Evolutionary conservation across 1,140 invertebrate species (phyloP).

Genomic region (Tribolium castaneum): DNA sequence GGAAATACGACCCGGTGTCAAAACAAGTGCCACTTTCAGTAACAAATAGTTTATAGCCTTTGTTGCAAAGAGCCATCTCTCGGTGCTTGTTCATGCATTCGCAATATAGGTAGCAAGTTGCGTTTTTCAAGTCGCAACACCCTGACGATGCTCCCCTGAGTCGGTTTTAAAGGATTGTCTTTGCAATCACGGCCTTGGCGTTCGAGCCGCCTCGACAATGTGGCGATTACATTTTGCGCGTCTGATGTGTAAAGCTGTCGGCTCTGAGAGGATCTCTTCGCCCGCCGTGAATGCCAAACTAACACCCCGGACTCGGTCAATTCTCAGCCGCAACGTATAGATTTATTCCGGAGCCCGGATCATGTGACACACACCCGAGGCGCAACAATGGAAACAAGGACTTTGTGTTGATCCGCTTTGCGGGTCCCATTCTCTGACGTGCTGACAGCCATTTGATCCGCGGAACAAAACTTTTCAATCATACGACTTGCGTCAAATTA

Average conservation of each 20-base stretch:
- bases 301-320: slow-evolving; percentile 41
- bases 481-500: slow-evolving; percentile 26
- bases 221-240: slow-evolving; percentile 44
- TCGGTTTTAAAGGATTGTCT: slow-evolving; percentile 29
- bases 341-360: slow-evolving; percentile 19
- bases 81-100: background rate
- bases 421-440: slow-evolving; percentile 18
- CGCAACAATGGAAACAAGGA: slow-evolving; percentile 33
- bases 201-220: slow-evolving; percentile 38
- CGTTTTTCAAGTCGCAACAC: background rate
- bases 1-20: background rate
- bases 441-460: slow-evolving; percentile 39
- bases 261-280: slow-evolving; percentile 42
- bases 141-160: background rate
- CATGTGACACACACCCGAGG: slow-evolving; percentile 29
- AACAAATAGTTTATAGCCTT: background rate
- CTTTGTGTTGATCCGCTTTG: slow-evolving; percentile 34
- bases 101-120: background rate
- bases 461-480: slow-evolving; percentile 40
- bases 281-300: slow-evolving; percentile 34
- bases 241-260: slow-evolving; percentile 45
- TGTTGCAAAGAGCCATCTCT: background rate
- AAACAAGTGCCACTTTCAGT: background rate
- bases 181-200: slow-evolving; percentile 15
- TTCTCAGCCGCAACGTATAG: slow-evolving; percentile 40